Base-by-base conservation (phyloP, 2,888 invertebrate genomes). In the Oithona nana region DNA sequence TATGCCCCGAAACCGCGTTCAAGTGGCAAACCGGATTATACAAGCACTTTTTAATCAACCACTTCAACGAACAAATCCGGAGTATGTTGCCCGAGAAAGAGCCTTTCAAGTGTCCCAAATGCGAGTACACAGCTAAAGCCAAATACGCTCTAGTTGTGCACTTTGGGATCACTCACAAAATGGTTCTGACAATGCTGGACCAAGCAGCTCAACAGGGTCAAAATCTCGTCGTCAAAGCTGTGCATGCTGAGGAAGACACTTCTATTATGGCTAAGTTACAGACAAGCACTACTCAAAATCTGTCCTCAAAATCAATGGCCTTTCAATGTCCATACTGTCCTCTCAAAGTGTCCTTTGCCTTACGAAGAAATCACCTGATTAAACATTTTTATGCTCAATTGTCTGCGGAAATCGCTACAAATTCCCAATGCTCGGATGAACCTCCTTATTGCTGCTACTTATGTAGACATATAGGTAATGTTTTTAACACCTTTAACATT, bases 21-120 rank as follows among this genome's bases (percentile, higher is more conserved):
- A 62, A 55, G 30, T 62, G 62, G 62, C 62, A 52, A n/a, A 57
- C 54, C 22, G 29, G 24, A 22, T 31, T 62, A 26, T 62, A 56
- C 62, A 62, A 62, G 48, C 62, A 62, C 48, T 62, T 24, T n/a
- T 16, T 59, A n/a, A 28, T 59, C 29, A 50, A 50, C 8, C 59
- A 59, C 28, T 59, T 59, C 49, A 39, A 59, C 26, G 39, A 39
- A 26, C 48, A 50, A 16, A 59, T 59, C 50, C 29, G 59, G 49
- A 50, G 26, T 8, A 26, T 28, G n/a, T 28, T 59, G 22, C 59
- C 59, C 49, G 50, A 50, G 4, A 50, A 49, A 22, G 22, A 39
- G 16, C 59, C 59, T 4, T 48, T 22, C 49, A 22, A 48, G 16
- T 62, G 55, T 39, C 56, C 56, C n/a, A 29, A 39, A 22, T 62